phyloP scores from a whole-genome alignment of 2,113 vertebrate species.

The Vulpes vulpes region DNA sequence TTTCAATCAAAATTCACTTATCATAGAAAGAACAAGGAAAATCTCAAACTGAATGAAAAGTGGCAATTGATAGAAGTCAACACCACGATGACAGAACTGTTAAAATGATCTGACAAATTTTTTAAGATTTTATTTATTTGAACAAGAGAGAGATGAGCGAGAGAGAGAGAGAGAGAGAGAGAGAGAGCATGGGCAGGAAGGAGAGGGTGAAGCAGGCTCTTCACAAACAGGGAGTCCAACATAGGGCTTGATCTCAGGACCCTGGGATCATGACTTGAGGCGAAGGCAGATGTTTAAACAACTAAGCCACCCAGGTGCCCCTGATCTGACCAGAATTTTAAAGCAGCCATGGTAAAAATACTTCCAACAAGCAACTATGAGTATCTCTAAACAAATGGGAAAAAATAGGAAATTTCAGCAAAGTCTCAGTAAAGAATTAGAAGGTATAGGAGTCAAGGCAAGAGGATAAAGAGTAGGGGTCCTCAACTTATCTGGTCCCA shows the following conservation, averaged over 20 bases:
- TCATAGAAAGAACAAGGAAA: background rate
- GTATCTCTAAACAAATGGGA: background rate
- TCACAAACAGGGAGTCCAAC: no score
- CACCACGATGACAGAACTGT: background rate
- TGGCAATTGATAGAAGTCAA: background rate
- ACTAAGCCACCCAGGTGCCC: no score
- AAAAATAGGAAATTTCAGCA: background rate
- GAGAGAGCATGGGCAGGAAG: no score
- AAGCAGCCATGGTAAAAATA: background rate
- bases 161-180: no score
- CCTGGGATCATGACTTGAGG: no score
- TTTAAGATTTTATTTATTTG: no score
- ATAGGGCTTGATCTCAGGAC: no score
- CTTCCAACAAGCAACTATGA: background rate
- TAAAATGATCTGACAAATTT: background rate
- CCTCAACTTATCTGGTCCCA: no score
- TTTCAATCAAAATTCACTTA: background rate
- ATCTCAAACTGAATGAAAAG: background rate
- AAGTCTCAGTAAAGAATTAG: background rate
- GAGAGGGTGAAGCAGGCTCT: no score
- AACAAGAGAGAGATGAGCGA: no score
- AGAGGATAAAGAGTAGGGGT: no score
- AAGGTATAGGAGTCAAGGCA: background rate
- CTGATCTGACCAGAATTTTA: background rate
- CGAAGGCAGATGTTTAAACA: no score